phyloP scores from a whole-genome alignment of 2,888 invertebrate genomes.

The Seladonia tumulorum region DNA sequence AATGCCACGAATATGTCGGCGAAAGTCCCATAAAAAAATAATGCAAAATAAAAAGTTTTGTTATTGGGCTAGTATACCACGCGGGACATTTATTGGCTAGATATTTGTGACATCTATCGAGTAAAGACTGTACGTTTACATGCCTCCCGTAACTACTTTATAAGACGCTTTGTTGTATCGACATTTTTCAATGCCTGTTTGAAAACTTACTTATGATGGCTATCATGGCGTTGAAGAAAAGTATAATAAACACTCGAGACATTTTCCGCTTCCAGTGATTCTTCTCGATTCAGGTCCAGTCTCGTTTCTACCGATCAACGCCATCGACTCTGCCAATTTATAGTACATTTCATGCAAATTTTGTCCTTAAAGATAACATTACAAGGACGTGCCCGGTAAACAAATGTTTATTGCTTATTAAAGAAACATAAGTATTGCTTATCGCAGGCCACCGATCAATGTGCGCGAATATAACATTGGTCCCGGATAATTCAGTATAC shows the following conservation, averaged over 20 bases:
- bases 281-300: not conserved
- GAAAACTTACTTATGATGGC: not conserved
- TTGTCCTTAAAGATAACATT: not conserved
- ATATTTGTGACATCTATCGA: too few relatives aligned
- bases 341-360: not conserved
- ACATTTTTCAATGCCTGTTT: not conserved
- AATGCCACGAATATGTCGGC: too few relatives aligned
- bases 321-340: not conserved
- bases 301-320: not conserved
- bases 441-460: not conserved
- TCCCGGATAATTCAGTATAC: too few relatives aligned
- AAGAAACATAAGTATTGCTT: not conserved
- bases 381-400: not conserved
- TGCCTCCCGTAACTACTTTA: not conserved
- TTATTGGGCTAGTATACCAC: too few relatives aligned
- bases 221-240: not conserved
- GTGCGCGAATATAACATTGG: not conserved
- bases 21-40: too few relatives aligned
- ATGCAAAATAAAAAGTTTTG: too few relatives aligned
- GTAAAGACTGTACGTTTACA: too few relatives aligned
- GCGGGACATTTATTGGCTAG: too few relatives aligned
- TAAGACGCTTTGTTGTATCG: not conserved
- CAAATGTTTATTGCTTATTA: not conserved
- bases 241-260: not conserved
- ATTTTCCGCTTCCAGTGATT: not conserved